Evolutionary conservation across 2,797 vertebrate species (phyloP).

Genomic region (Threskiornis aethiopicus): DNA sequence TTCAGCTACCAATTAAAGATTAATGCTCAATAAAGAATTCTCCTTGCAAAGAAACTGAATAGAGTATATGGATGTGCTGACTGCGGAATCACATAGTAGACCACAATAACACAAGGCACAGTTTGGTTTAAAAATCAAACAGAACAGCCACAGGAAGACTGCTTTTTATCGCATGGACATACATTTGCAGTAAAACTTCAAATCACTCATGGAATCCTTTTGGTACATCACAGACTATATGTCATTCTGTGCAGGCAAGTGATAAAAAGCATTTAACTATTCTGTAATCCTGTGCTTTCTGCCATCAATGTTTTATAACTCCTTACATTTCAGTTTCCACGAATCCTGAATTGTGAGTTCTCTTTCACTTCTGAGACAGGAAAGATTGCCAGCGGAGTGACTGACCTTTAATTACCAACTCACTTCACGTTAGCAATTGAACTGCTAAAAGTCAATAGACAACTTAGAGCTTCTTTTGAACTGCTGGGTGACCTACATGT

Average conservation of each 20-base stretch:
- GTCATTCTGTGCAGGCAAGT: not conserved
- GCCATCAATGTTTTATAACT: not conserved
- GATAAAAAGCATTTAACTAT: not conserved
- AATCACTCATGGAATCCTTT: not conserved
- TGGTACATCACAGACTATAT: not conserved
- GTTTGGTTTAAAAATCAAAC: not conserved
- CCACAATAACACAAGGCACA: not conserved
- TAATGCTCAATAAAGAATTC: not conserved
- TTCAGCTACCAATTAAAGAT: conserved; percentile 13
- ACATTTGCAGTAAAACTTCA: not conserved
- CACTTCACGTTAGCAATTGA: not conserved
- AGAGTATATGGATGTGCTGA: not conserved
- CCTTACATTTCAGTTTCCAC: not conserved
- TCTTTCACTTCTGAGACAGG: not conserved
- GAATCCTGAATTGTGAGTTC: not conserved
- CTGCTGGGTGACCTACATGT: not conserved
- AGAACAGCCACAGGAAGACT: not conserved
- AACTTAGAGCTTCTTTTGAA: not conserved
- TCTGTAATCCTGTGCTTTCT: not conserved
- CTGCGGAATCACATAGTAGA: not conserved
- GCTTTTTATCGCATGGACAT: not conserved
- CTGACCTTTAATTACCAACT: not conserved
- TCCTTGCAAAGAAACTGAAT: not conserved
- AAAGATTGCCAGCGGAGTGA: not conserved
- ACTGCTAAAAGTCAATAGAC: not conserved